These are phyloP conservation scores for Chaetogeoica ovagalla DNA, from an alignment of 2,888 invertebrate species.

Conservation along the genomic window DNA sequence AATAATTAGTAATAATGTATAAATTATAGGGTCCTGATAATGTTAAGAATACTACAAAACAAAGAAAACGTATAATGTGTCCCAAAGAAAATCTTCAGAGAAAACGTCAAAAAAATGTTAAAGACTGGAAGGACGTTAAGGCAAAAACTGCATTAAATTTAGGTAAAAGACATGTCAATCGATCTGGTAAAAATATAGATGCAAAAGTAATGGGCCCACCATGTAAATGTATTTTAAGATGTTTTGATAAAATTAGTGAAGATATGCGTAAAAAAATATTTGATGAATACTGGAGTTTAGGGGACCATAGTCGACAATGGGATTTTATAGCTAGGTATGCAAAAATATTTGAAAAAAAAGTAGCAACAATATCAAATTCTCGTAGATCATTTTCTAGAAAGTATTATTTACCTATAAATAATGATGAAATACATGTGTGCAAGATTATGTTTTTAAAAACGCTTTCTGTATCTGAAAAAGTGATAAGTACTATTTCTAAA, in stretches of 20 bases:
- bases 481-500: neutral
- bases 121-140: neutral
- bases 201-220: conserved; percentile 1
- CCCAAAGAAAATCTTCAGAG: neutral
- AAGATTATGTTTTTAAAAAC: conserved; percentile 20
- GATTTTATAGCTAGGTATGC: neutral
- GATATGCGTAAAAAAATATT: neutral
- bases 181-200: neutral
- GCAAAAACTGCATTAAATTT: neutral
- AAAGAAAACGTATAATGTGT: neutral
- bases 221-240: conserved; percentile 2
- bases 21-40: neutral
- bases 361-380: conserved; percentile 17
- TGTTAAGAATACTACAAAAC: neutral
- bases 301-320: neutral
- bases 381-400: conserved; percentile 5
- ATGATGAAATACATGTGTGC: conserved; percentile 11
- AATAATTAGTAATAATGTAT: neutral
- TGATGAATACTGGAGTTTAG: neutral
- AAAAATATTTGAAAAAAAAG: conserved; percentile 20
- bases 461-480: conserved; percentile 6
- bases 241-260: conserved; percentile 4
- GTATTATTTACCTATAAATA: conserved; percentile 14
- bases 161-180: neutral
- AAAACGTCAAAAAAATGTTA: neutral